Base-by-base conservation (phyloP, 2,113 vertebrate species). In the Corvus hawaiiensis region DNA sequence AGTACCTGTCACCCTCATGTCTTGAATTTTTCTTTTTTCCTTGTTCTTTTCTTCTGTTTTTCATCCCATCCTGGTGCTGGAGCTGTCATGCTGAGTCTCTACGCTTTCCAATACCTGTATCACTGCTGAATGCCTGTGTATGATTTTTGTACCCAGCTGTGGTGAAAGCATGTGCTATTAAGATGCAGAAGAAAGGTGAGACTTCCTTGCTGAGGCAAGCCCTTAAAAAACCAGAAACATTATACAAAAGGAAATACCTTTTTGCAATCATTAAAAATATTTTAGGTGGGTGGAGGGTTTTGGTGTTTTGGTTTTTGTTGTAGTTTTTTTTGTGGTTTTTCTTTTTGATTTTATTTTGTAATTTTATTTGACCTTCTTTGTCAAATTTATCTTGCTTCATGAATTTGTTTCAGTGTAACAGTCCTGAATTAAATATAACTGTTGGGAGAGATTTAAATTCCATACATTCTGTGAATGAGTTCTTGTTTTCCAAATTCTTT, bases 121-220 rank as follows among this genome's bases (percentile, higher is more conserved):
- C 51, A 18, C 59, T 90, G 39, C 52, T 87, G 64, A 94, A 87
- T 95, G 48, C 37, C 58, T 58, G 59, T 27, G 22, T 72, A 16
- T 83, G 55, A 90, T 62, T 92, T 96, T 95, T 75, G 22, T 81
- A 84, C 43, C 78, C 80, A 86, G 35, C 89, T 96, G 90, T 78
- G 86, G 61, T 72, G 46, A 93, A 93, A 96, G 49, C 28, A 61
- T 62, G 14, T 49, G 27, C 59, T 88, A 43, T 90, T 91, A 89
- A 78, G 32, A 82, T 62, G 64, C 17, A 87, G 66, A 73, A 63
- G n/a, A 59, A 77, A 78, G 56, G 37, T 54, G 68, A 89, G 16
- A 48, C 17, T 87, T 92, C 46, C 56, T 90, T 93, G 63, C 49
- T 90, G 61, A 41, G 35, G 10, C 54, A 93, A 80, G 35, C 32